A percentile compares a stretch with the other conserved stretches of the same genome.
Evolutionary conservation across 2,888 invertebrate species (phyloP).

Genomic region (Labia minor): DNA sequence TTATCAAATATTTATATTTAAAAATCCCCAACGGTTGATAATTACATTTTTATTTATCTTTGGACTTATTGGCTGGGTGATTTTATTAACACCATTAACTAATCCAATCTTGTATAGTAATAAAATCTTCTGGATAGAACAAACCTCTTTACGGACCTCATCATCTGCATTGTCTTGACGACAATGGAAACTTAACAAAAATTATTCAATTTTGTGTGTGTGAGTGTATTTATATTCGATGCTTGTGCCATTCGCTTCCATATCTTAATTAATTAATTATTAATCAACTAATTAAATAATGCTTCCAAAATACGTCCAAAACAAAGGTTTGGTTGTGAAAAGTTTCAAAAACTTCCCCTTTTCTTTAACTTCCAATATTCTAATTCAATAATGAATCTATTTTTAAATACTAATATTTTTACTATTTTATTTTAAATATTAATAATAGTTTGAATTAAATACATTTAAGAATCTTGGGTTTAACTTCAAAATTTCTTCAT

Average conservation of each 20-base stretch:
- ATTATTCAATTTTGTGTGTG: background rate
- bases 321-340: background rate
- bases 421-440: too few relatives aligned
- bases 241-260: background rate
- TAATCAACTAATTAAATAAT: background rate
- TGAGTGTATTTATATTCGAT: background rate
- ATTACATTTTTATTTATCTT: conserved; percentile 57
- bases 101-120: conserved; percentile 47
- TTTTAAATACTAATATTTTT: too few relatives aligned
- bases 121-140: conserved; percentile 34
- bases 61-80: conserved; percentile 68
- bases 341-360: too few relatives aligned
- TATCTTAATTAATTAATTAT: background rate
- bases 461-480: too few relatives aligned
- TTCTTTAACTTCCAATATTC: too few relatives aligned
- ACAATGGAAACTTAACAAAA: background rate
- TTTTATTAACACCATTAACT: conserved; percentile 65
- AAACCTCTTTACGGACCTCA: background rate
- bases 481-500: too few relatives aligned
- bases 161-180: background rate
- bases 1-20: conserved; percentile 52
- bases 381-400: too few relatives aligned
- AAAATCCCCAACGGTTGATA: conserved; percentile 48
- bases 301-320: conserved; percentile 8
- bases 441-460: too few relatives aligned